These are phyloP conservation scores for Prorops nasuta DNA, from an alignment of 1,140 invertebrate species.

Conservation along the genomic window DNA sequence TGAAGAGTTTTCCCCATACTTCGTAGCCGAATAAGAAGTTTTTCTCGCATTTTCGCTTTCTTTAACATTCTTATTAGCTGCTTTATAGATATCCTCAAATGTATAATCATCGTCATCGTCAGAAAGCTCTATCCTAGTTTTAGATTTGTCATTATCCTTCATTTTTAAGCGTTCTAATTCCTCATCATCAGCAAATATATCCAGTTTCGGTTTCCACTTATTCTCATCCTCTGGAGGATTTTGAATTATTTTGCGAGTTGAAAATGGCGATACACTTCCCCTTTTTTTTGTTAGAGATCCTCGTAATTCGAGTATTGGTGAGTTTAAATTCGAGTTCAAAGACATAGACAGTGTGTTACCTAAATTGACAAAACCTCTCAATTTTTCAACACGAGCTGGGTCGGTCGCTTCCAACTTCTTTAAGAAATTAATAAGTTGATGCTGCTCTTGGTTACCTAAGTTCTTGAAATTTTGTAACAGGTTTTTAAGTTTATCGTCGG, in stretches of 20 bases:
- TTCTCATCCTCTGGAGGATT: conserved; percentile 51
- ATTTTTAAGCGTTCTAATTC: conserved; percentile 36
- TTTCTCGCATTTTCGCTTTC: conserved; percentile 54
- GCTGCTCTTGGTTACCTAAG: conserved; percentile 73
- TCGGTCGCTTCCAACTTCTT: conserved; percentile 74
- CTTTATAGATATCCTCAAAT: conserved; percentile 68
- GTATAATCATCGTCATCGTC: conserved; percentile 70
- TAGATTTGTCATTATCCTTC: conserved; percentile 33
- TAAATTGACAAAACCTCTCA: conserved; percentile 67
- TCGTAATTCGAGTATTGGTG: conserved; percentile 32
- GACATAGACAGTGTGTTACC: conserved; percentile 26
- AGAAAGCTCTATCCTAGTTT: conserved; percentile 47
- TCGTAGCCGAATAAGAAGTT: conserved; percentile 30
- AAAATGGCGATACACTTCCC: conserved; percentile 51
- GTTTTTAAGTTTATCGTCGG: conserved; percentile 72
- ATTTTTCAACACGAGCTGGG: conserved; percentile 68
- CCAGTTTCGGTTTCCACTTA: conserved; percentile 49
- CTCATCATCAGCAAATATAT: conserved; percentile 54
- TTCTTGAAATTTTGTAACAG: conserved; percentile 78
- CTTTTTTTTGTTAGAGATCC: conserved; percentile 21
- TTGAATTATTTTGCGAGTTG: conserved; percentile 42
- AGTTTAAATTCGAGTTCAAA: conserved; percentile 16
- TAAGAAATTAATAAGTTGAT: conserved; percentile 73
- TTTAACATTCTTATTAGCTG: conserved; percentile 61
- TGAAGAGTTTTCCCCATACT: conserved; percentile 26